Conservation (phyloP, 2,113 vertebrate genomes). For the Siphamia tubifer region DNA sequence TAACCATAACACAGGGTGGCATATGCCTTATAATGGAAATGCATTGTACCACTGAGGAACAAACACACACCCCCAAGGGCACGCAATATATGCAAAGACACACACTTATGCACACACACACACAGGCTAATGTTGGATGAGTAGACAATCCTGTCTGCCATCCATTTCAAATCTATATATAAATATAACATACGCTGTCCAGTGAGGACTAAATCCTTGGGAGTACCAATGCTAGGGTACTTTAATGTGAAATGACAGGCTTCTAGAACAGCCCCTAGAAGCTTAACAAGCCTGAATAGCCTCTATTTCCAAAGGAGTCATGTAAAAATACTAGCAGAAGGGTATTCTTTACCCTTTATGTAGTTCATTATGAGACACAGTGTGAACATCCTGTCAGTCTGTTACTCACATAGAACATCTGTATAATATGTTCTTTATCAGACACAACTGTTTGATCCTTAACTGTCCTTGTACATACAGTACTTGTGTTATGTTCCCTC, state of each 20-base stretch:
- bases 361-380: constrained; percentile 26
- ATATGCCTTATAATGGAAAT: constrained; percentile 67
- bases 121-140: constrained; percentile 32
- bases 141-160: constrained; percentile 41
- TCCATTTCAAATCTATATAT: constrained; percentile 61
- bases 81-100: background rate
- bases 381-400: too few relatives aligned
- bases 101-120: background rate
- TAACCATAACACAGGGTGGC: constrained; percentile 54
- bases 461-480: too few relatives aligned
- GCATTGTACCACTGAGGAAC: constrained; percentile 47
- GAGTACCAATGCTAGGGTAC: constrained; percentile 46
- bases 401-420: too few relatives aligned
- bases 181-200: constrained; percentile 62
- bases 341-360: constrained; percentile 17
- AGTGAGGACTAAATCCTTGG: constrained; percentile 50
- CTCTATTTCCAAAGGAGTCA: constrained; percentile 37
- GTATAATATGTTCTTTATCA: too few relatives aligned
- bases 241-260: constrained; percentile 72
- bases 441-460: too few relatives aligned
- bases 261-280: constrained; percentile 52
- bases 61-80: constrained; percentile 22
- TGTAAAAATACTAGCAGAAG: constrained; percentile 21
- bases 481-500: too few relatives aligned
- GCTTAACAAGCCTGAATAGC: constrained; percentile 45